Evolutionary conservation across 1,140 invertebrate species (phyloP).

Genomic region (Delia radicum): DNA sequence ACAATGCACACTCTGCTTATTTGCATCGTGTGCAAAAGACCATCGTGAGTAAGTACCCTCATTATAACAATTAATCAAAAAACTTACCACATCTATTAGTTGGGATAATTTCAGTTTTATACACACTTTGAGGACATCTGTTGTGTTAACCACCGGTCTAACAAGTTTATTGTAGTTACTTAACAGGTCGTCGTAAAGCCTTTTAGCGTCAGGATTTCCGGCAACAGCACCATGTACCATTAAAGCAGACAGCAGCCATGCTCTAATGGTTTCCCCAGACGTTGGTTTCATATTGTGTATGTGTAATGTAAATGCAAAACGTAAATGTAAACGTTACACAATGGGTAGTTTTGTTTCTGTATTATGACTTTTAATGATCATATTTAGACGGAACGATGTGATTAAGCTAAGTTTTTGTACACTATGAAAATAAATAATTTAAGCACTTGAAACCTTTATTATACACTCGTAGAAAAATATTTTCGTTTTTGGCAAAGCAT

Average conservation of each 20-base stretch:
- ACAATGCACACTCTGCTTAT: too few relatives aligned
- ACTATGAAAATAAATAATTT: too few relatives aligned
- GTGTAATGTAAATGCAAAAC: not conserved
- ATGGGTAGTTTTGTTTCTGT: not conserved
- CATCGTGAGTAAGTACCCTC: too few relatives aligned
- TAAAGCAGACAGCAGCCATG: constrained; percentile 51
- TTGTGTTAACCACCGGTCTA: constrained; percentile 87
- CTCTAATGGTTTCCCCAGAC: constrained; percentile 53
- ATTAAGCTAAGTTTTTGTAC: too few relatives aligned
- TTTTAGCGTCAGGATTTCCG: constrained; percentile 86
- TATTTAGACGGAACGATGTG: not conserved
- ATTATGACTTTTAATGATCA: not conserved
- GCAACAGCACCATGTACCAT: constrained; percentile 62
- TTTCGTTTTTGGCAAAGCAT: too few relatives aligned
- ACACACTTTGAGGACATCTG: constrained; percentile 87
- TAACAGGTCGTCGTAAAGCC: constrained; percentile 86
- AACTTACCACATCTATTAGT: constrained; percentile 90
- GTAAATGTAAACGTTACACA: not conserved
- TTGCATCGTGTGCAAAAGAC: too few relatives aligned
- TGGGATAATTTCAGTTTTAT: constrained; percentile 93
- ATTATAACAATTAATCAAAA: not conserved
- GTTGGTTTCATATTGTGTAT: not conserved
- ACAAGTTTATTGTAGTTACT: constrained; percentile 95
- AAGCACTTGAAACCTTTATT: too few relatives aligned
- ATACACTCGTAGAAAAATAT: too few relatives aligned